Evolutionary conservation across 1,140 invertebrate species (phyloP).

Genomic region (Vanessa tameamea): DNA sequence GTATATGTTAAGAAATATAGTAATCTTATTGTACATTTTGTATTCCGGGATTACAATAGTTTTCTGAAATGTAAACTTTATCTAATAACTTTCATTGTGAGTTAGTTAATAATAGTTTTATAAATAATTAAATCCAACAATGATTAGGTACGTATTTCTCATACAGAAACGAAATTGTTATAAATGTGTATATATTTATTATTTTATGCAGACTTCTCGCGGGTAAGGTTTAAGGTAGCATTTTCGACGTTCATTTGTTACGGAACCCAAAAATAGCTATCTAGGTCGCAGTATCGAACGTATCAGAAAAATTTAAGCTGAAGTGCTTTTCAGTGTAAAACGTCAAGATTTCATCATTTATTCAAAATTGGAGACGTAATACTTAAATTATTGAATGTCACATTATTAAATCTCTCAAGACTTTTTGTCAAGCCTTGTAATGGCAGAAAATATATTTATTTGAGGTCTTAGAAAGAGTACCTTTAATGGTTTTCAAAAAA

Average conservation of each 20-base stretch:
- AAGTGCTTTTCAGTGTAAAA: conserved; percentile 11
- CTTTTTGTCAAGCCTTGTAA: neutral
- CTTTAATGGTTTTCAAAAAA: neutral
- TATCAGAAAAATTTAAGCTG: neutral
- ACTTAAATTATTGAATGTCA: conserved; percentile 1
- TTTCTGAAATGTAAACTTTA: no score
- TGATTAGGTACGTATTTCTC: no score
- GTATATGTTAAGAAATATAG: no score
- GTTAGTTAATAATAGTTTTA: no score
- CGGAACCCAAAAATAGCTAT: conserved; percentile 8
- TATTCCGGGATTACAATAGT: no score
- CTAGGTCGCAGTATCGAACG: conserved; percentile 9
- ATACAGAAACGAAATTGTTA: no score
- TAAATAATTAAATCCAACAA: no score
- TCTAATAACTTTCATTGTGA: no score
- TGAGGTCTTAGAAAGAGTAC: neutral
- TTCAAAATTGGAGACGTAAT: neutral
- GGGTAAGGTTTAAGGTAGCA: neutral
- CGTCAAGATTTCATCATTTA: neutral
- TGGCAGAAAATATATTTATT: neutral
- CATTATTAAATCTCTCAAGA: neutral
- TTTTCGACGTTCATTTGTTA: conserved; percentile 8
- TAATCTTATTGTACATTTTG: no score
- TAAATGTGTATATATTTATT: no score
- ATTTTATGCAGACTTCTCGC: neutral